Conservation (phyloP, 2,888 invertebrate species). For the Gryllus longicercus region DNA sequence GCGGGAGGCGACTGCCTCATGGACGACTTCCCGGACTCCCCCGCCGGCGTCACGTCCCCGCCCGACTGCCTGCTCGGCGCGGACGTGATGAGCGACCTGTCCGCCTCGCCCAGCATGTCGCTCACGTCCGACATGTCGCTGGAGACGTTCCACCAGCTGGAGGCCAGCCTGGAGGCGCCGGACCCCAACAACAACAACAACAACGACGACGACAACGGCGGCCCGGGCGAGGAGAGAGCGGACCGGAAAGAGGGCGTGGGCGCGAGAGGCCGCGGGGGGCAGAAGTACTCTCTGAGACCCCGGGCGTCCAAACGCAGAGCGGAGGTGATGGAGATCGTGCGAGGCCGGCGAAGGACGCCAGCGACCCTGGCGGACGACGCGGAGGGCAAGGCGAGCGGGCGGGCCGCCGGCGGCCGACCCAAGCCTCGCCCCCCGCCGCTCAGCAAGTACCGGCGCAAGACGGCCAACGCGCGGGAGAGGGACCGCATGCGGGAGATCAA, state of each 20-base stretch:
- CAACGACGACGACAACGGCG: constrained; percentile 23
- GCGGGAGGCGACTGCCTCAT: neutral
- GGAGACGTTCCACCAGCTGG: constrained; percentile 1
- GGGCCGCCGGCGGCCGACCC: constrained; percentile 40
- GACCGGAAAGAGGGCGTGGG: neutral
- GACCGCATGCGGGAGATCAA: constrained; percentile 91
- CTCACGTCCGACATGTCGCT: neutral
- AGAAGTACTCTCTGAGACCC: constrained; percentile 66
- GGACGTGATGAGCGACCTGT: constrained; percentile 19
- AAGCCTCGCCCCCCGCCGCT: constrained; percentile 61
- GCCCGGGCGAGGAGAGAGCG: neutral
- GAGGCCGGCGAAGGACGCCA: neutral
- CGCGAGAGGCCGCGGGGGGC: constrained; percentile 44
- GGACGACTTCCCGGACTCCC: neutral
- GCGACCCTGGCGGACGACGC: neutral
- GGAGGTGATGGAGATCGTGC: constrained; percentile 21
- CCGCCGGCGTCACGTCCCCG: neutral
- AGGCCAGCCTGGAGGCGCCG: neutral
- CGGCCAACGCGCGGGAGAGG: constrained; percentile 84
- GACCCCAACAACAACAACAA: constrained; percentile 32
- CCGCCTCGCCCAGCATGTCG: neutral
- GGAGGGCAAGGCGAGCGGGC: constrained; percentile 38
- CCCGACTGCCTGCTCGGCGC: neutral
- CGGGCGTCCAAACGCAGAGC: constrained; percentile 49
- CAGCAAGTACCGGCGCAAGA: constrained; percentile 85